Conservation (phyloP, 2,888 invertebrate genomes). For the Amiota communis region DNA sequence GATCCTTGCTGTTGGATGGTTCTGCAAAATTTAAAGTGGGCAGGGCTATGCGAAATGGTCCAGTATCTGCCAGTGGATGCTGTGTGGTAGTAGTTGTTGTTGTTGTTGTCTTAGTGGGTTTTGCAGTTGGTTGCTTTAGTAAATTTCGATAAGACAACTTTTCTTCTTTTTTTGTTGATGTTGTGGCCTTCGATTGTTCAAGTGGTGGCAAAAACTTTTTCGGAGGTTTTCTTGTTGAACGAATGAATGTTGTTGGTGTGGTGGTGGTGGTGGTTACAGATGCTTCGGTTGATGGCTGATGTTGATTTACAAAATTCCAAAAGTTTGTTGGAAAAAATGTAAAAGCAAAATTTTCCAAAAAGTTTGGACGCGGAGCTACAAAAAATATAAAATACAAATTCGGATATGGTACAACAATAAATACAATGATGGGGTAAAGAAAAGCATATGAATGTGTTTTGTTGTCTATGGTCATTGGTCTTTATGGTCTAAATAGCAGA, state of each 20-base stretch:
- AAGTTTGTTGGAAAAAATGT: conserved; percentile 61
- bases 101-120: conserved; percentile 39
- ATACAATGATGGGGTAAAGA: neutral
- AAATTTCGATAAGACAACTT: conserved; percentile 46
- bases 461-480: conserved; percentile 48
- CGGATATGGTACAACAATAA: neutral
- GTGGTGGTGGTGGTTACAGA: conserved; percentile 38
- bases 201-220: conserved; percentile 48
- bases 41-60: conserved; percentile 67
- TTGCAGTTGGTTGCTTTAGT: conserved; percentile 38
- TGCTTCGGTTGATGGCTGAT: conserved; percentile 43
- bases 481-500: conserved; percentile 63
- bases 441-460: neutral
- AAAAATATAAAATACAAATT: neutral
- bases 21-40: conserved; percentile 60
- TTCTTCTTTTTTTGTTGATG: conserved; percentile 48
- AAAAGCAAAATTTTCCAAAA: conserved; percentile 57
- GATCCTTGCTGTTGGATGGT: conserved; percentile 66
- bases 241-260: conserved; percentile 34
- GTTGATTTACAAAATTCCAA: conserved; percentile 64
- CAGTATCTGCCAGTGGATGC: conserved; percentile 50
- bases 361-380: conserved; percentile 55
- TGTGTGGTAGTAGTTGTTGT: conserved; percentile 40
- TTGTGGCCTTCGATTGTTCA: conserved; percentile 2
- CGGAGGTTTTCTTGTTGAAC: conserved; percentile 51